Evolutionary conservation across 2,888 invertebrate genomes (phyloP), one percentile per base, ranked within the genome.

Genomic region (Agrotis segetum): DNA sequence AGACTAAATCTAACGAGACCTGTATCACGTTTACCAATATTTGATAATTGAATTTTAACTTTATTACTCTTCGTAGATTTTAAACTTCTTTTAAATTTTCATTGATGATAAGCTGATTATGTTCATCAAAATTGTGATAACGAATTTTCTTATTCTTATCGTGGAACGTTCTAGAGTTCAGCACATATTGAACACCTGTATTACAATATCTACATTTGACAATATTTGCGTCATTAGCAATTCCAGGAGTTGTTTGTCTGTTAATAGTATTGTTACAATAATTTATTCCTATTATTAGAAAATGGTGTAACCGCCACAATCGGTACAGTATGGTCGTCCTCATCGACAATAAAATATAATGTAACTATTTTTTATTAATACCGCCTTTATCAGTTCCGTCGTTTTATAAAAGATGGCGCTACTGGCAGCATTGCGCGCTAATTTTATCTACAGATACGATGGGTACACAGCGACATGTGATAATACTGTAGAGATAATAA

Each of bases 401-500:
- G 16, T 19, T 74, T 72, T 52, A 50, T 68, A 79, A 84, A 77
- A 93, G 93, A 93, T 93, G 93, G 91, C 93, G 90, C 70, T 87
- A 81, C 71, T 59, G 16, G 79, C 67, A 63, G 21, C 21, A 53
- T 53, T 63, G 44, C 66, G 72, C 56, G 61, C 46, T 53, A 46
- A 67, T 68, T 75, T 71, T 71, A 77, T 72, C 65, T 59, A 9
- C 14, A 60, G 72, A 61, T 70, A 66, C 34, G 58, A 52, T 17
- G 56, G 40, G 40, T 67, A 66, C 46, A 55, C 44, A 46, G 21
- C 47, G 50, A 19, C 24, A 53, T 66, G 19, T 55, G 67, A 71
- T 78, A 77, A 77, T 61, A 55, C 49, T 24, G 55, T 21, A 56
- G 17, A 77, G 65, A 77, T 82, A 72, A 71, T 72, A 50, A 53